A percentile compares a stretch with the other conserved stretches of the same genome.
phyloP scores from a whole-genome alignment of 2,888 invertebrate genomes.

The Therioaphis trifolii region DNA sequence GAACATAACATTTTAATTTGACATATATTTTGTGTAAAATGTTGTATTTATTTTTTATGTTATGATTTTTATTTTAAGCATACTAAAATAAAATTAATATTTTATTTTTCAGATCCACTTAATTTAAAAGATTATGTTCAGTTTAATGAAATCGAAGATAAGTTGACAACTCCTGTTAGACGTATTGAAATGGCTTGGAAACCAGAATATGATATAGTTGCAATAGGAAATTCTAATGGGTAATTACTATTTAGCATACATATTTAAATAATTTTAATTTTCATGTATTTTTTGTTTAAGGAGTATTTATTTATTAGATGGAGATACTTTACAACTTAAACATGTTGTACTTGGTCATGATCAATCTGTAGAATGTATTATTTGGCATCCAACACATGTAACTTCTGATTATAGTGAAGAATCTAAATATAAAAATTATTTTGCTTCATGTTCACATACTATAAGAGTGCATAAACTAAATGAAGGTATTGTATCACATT shows the following conservation, averaged over 20 bases:
- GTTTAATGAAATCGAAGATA: slow-evolving; percentile 56
- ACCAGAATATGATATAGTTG: slow-evolving; percentile 73
- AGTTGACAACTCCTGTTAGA: slow-evolving; percentile 39
- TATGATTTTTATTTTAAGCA: background rate
- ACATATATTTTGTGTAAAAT: background rate
- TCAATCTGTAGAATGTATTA: slow-evolving; percentile 72
- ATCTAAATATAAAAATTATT: slow-evolving; percentile 56
- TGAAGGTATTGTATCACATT: slow-evolving; percentile 25
- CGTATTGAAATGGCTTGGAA: slow-evolving; percentile 73
- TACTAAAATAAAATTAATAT: background rate
- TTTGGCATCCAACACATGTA: slow-evolving; percentile 81
- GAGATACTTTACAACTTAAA: slow-evolving; percentile 45
- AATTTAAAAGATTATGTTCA: slow-evolving; percentile 40
- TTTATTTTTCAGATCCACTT: slow-evolving; percentile 35
- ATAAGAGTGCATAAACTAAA: slow-evolving; percentile 46
- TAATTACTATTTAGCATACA: slow-evolving; percentile 67
- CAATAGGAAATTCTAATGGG: slow-evolving; percentile 76
- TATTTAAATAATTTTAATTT: background rate
- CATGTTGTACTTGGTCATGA: slow-evolving; percentile 49
- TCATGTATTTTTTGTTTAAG: slow-evolving; percentile 17
- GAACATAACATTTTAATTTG: background rate
- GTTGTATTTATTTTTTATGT: background rate
- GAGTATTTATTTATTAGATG: slow-evolving; percentile 58
- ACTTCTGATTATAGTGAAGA: slow-evolving; percentile 67
- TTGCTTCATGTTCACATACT: slow-evolving; percentile 53